A percentile compares a stretch with the other conserved stretches of the same genome.
Evolutionary conservation across 2,113 vertebrate genomes (phyloP).

Genomic region (Megaptera novaeangliae): DNA sequence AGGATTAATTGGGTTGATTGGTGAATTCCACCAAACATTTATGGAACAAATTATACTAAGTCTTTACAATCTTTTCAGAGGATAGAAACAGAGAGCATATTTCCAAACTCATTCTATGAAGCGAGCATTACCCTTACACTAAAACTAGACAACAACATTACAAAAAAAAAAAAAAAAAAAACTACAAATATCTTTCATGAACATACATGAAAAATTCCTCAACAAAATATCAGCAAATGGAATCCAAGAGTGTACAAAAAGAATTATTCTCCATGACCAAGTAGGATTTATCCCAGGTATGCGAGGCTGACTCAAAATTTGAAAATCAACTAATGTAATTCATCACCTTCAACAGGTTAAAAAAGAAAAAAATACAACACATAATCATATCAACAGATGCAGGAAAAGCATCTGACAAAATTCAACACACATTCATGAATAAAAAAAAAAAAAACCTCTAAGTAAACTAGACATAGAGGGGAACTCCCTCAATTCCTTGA

Average conservation of each 20-base stretch:
- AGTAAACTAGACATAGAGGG: no score
- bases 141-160: neutral
- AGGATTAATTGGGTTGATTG: neutral
- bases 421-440: no score
- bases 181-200: neutral
- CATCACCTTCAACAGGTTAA: no score
- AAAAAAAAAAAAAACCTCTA: no score
- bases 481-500: no score
- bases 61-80: neutral
- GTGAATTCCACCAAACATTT: neutral
- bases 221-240: no score
- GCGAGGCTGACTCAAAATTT: neutral
- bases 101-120: neutral
- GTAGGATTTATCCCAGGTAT: no score
- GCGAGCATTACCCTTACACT: neutral
- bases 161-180: neutral
- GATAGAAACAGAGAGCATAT: neutral
- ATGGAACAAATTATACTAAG: neutral
- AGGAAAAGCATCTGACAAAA: no score
- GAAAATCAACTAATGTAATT: no score
- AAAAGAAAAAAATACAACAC: no score
- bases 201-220: neutral
- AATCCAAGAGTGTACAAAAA: no score
- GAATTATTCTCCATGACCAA: no score
- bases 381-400: neutral